Evolutionary conservation across 2,113 vertebrate species (phyloP).

Genomic region (Caranx melampygus): DNA sequence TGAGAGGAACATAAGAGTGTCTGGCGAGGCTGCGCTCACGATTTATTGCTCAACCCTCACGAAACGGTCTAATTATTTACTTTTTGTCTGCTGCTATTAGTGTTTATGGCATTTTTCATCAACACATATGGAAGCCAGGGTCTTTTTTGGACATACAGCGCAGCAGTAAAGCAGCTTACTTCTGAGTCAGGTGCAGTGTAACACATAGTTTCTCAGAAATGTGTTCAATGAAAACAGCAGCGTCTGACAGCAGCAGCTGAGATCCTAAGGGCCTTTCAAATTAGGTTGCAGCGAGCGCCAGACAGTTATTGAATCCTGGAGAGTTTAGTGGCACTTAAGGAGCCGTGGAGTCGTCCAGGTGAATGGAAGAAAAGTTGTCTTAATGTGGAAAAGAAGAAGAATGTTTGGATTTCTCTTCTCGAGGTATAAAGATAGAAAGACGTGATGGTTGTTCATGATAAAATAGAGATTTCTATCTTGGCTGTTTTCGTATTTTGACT

Average conservation of each 20-base stretch:
- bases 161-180: conserved; percentile 44
- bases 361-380: conserved; percentile 64
- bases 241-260: conserved; percentile 61
- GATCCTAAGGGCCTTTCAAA: conserved; percentile 62
- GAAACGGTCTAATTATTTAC: conserved; percentile 23
- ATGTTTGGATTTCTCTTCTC: conserved; percentile 59
- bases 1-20: conserved; percentile 1
- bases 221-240: conserved; percentile 74
- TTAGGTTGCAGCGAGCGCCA: conserved; percentile 65
- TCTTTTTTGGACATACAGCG: conserved; percentile 31
- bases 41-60: conserved; percentile 6
- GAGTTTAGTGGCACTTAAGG: conserved; percentile 68
- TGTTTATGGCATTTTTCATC: conserved; percentile 27
- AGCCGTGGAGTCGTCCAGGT: conserved; percentile 64
- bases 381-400: conserved; percentile 64
- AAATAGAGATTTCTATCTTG: conserved; percentile 46
- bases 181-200: conserved; percentile 56
- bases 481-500: conserved; percentile 49
- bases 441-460: conserved; percentile 39
- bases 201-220: conserved; percentile 62
- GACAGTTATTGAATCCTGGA: conserved; percentile 78
- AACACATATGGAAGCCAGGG: conserved; percentile 26
- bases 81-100: conserved; percentile 17
- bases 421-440: conserved; percentile 36
- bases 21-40: background rate